phyloP scores from a whole-genome alignment of 1,140 invertebrate species.

The Drosophila arawakana region DNA sequence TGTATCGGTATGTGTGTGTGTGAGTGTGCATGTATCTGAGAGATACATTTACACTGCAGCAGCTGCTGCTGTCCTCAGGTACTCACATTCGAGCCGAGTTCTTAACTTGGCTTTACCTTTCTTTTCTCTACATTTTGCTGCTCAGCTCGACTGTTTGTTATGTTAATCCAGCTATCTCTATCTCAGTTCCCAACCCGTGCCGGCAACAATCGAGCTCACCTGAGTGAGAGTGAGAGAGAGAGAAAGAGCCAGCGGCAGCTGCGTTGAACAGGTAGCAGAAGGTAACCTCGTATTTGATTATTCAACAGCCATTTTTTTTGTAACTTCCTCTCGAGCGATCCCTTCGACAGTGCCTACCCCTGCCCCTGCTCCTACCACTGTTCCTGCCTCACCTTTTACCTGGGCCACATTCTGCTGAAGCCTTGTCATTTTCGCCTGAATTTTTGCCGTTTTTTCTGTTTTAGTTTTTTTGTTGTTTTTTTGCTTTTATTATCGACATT shows the following conservation, averaged over 20 bases:
- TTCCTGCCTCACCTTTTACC: constrained; percentile 25
- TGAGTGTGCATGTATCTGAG: too few species aligned
- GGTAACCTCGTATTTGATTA: constrained; percentile 73
- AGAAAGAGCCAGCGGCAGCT: constrained; percentile 67
- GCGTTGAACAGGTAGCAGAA: constrained; percentile 71
- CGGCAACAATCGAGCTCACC: constrained; percentile 52
- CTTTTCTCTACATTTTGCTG: constrained; percentile 25
- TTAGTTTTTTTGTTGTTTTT: constrained; percentile 29
- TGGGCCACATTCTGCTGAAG: constrained; percentile 55
- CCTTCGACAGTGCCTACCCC: constrained; percentile 3
- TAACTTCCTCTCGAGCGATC: constrained; percentile 49
- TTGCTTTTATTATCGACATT: constrained; percentile 49
- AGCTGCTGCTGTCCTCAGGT: constrained; percentile 51
- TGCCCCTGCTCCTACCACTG: constrained; percentile 20
- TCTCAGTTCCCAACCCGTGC: constrained; percentile 23
- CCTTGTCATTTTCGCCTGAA: constrained; percentile 62
- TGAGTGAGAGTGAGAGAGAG: constrained; percentile 54
- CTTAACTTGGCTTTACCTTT: constrained; percentile 54
- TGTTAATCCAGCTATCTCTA: constrained; percentile 69
- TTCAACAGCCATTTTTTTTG: constrained; percentile 69
- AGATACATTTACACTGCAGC: constrained; percentile 31
- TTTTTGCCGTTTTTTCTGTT: constrained; percentile 53
- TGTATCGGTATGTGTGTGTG: constrained; percentile 22
- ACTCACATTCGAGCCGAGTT: constrained; percentile 41
- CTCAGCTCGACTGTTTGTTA: constrained; percentile 41